Evolutionary conservation across 2,113 vertebrate genomes (phyloP).

Genomic region (Peucedramus taeniatus): DNA sequence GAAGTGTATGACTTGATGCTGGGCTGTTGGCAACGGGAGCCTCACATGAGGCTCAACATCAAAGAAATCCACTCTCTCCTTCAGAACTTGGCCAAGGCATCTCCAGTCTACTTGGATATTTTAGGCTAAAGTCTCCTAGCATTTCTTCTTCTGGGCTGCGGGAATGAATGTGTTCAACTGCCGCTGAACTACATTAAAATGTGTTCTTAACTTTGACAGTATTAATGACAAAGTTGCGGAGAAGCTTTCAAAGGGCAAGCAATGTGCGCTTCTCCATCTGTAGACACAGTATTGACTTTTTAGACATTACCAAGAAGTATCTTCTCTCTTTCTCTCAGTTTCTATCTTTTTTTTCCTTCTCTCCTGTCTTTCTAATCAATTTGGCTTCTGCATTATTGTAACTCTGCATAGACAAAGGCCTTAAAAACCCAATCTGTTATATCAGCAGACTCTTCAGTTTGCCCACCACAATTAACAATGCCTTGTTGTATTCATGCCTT

Average conservation of each 20-base stretch:
- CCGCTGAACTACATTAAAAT: constrained; percentile 73
- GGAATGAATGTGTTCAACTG: constrained; percentile 74
- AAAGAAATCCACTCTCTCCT: constrained; percentile 95
- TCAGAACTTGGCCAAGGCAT: constrained; percentile 96
- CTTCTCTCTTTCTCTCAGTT: constrained; percentile 68
- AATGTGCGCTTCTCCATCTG: constrained; percentile 72
- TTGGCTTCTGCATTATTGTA: constrained; percentile 85
- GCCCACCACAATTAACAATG: constrained; percentile 79
- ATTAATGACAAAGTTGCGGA: constrained; percentile 72
- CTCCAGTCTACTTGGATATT: constrained; percentile 98
- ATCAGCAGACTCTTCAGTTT: constrained; percentile 79
- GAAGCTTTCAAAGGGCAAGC: constrained; percentile 80
- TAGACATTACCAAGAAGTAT: constrained; percentile 68
- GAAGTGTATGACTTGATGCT: constrained; percentile 99
- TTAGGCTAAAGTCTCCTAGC: constrained; percentile 81
- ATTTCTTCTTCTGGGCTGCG: constrained; percentile 56
- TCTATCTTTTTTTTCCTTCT: constrained; percentile 45
- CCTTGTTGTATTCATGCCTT: constrained; percentile 83
- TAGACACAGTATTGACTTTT: constrained; percentile 75
- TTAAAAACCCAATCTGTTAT: constrained; percentile 83
- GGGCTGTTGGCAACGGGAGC: constrained; percentile 97
- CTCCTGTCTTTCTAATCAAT: constrained; percentile 71
- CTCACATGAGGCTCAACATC: constrained; percentile 97
- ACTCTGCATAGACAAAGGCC: constrained; percentile 90
- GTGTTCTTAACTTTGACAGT: constrained; percentile 76